A percentile compares a stretch with the other conserved stretches of the same genome.
These are phyloP conservation scores for Drosophila ezoana DNA, from an alignment of 2,888 invertebrate genomes.

Conservation along the genomic window DNA sequence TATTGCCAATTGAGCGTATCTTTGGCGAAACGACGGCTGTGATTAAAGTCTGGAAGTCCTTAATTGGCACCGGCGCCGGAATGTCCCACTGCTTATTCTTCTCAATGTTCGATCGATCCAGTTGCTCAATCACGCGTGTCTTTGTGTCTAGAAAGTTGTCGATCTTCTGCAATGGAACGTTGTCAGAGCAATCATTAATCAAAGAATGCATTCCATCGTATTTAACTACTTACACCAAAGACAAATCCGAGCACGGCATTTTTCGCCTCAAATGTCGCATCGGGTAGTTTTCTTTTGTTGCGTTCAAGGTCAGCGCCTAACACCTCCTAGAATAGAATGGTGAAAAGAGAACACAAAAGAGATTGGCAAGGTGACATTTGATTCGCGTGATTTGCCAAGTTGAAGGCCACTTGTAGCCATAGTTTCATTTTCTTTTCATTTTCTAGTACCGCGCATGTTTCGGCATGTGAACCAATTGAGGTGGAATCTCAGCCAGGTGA, in stretches of 20 bases:
- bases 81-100: conserved; percentile 92
- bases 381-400: conserved; percentile 5
- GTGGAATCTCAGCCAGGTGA: neutral
- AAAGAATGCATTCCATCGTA: neutral
- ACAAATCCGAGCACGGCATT: conserved; percentile 93
- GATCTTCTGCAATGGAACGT: conserved; percentile 88
- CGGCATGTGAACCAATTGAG: conserved; percentile 41
- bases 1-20: conserved; percentile 89
- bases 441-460: neutral
- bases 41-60: conserved; percentile 88
- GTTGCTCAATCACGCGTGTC: conserved; percentile 89
- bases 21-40: conserved; percentile 90
- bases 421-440: conserved; percentile 20
- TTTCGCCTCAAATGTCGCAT: conserved; percentile 89
- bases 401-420: conserved; percentile 4
- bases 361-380: conserved; percentile 30
- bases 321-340: conserved; percentile 84
- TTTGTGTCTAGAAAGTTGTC: conserved; percentile 93
- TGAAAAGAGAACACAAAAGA: conserved; percentile 33
- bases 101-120: conserved; percentile 90
- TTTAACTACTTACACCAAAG: conserved; percentile 90
- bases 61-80: conserved; percentile 87
- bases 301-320: conserved; percentile 86
- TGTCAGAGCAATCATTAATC: conserved; percentile 5
- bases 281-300: conserved; percentile 91